phyloP scores from a whole-genome alignment of 2,797 vertebrate species.

The Sebastes steindachneri region DNA sequence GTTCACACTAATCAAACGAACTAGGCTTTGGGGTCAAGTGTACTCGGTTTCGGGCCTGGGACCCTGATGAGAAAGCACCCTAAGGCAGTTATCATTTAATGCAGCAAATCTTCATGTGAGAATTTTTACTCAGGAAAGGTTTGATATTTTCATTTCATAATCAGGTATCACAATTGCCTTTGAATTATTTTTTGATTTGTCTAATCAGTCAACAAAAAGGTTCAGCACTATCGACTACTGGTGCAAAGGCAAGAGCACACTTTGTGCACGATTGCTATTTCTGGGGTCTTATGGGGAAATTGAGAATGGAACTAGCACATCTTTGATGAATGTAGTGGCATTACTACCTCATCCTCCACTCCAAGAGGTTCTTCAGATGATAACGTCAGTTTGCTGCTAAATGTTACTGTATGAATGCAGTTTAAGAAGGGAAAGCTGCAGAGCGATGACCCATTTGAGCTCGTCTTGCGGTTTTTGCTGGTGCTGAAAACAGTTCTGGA shows the following conservation, averaged over 20 bases:
- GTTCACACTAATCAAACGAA: too few species aligned
- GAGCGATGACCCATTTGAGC: conserved; percentile 54
- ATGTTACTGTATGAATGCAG: background rate
- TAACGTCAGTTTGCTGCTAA: conserved; percentile 10
- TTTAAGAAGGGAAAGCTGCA: too few species aligned
- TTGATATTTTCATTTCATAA: background rate
- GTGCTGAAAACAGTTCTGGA: background rate
- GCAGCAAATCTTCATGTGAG: background rate
- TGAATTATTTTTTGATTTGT: background rate
- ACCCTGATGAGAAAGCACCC: too few species aligned
- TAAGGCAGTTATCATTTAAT: background rate
- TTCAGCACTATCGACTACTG: background rate
- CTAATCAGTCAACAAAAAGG: background rate
- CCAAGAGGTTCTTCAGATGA: conserved; percentile 7
- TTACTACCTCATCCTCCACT: conserved; percentile 2
- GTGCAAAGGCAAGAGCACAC: background rate
- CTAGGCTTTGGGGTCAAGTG: too few species aligned
- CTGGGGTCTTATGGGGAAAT: background rate
- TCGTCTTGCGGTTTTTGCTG: conserved; percentile 2
- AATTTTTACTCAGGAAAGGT: background rate
- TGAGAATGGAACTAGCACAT: conserved; percentile 47
- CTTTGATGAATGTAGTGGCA: conserved; percentile 48
- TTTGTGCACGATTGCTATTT: conserved; percentile 27
- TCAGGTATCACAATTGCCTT: background rate
- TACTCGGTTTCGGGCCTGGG: too few species aligned